A percentile compares a stretch with the other conserved stretches of the same genome.
phyloP scores from a whole-genome alignment of 2,888 invertebrate genomes.

The Euzophera pinguis region DNA sequence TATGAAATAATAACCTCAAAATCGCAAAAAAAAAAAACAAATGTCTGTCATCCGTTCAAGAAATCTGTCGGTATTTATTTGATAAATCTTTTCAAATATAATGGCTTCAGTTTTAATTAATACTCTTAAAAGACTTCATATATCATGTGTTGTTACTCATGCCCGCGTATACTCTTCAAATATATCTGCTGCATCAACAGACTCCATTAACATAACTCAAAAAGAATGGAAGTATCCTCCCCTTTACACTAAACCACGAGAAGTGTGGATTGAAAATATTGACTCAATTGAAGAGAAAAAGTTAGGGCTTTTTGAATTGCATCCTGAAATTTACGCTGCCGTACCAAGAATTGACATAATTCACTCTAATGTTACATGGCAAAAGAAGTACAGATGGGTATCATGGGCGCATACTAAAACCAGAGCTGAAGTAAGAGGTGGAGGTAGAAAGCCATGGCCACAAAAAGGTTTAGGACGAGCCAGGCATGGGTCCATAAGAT shows the following conservation, averaged over 20 bases:
- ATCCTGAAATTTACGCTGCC: slow-evolving; percentile 92
- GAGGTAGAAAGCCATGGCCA: slow-evolving; percentile 97
- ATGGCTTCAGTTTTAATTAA: slow-evolving; percentile 60
- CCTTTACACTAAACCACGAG: slow-evolving; percentile 81
- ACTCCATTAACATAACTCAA: slow-evolving; percentile 46
- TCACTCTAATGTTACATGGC: slow-evolving; percentile 93
- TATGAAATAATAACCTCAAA: too few species aligned
- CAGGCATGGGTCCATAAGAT: slow-evolving; percentile 94
- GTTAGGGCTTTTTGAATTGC: slow-evolving; percentile 91
- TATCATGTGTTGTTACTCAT: slow-evolving; percentile 42
- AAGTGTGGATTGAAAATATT: slow-evolving; percentile 93
- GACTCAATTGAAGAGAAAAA: slow-evolving; percentile 87
- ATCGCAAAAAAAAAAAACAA: neutral
- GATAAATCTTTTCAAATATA: too few species aligned
- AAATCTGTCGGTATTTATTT: too few species aligned
- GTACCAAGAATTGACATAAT: slow-evolving; percentile 93
- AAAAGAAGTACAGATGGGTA: slow-evolving; percentile 88
- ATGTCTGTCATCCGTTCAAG: too few species aligned
- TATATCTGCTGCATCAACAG: slow-evolving; percentile 29
- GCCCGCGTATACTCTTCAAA: slow-evolving; percentile 46
- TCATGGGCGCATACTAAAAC: slow-evolving; percentile 89
- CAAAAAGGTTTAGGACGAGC: slow-evolving; percentile 96
- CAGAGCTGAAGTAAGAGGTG: slow-evolving; percentile 92
- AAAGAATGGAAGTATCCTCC: slow-evolving; percentile 74
- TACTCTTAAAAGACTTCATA: slow-evolving; percentile 56